Evolutionary conservation across 2,797 vertebrate species (phyloP), one percentile per base, ranked within the genome.

Genomic region (Gastrophryne carolinensis): DNA sequence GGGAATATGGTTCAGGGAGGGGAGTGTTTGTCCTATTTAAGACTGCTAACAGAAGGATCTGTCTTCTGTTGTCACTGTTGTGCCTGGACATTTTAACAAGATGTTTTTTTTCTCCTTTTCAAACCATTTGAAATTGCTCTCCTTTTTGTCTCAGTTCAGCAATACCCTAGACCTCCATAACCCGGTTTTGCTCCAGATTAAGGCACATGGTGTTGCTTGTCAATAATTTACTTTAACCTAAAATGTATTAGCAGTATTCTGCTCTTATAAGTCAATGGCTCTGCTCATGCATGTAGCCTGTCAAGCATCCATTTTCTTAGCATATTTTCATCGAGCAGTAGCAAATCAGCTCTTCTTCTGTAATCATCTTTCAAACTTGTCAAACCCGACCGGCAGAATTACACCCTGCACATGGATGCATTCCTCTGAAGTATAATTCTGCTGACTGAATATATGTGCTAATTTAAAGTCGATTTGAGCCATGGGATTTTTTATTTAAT

Each of bases 401-500:
- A 72, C 60, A 58, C 50, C 67, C 66, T 23, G 69, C 52, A n/a
- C 60, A 63, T 65, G 75, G 49, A 71, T 72, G 68, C 44, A 30
- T 78, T 78, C 75, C 67, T 72, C 67, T 62, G 72, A 78, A 71
- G 75, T 65, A 50, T 72, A 49, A 72, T 65, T 71, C 67, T 78
- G 75, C 75, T 78, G 67, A 78, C 67, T 57, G 67, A 71, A 72
- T 78, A 71, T 64, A 72, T 72, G 75, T 72, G 39, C 50, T 78
- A 58, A 78, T 78, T 78, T 65, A 52, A 71, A 58, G 75, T 44
- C 50, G 75, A 78, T 64, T 57, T 50, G 75, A 78, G 75, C 75
- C 37, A 56, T 65, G 75, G 75, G 67, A 65, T 72, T 78, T n/a
- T 72, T 78, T 78, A 72, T 71, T 78, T 78, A 78, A 78, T 52